phyloP scores from a whole-genome alignment of 1,140 invertebrate species.

The Drosophila bipectinata region DNA sequence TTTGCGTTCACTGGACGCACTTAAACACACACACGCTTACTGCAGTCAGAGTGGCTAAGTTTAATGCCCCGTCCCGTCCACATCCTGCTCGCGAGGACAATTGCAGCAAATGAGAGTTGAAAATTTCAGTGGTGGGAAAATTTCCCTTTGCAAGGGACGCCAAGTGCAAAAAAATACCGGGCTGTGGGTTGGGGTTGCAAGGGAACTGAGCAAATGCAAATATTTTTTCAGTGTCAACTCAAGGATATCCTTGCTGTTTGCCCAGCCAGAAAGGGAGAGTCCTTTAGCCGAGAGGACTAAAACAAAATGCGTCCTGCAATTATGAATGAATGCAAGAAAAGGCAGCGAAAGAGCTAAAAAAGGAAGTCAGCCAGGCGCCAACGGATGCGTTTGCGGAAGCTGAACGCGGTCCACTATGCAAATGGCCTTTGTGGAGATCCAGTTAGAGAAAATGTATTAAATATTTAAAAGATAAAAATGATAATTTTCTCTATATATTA shows the following conservation, averaged over 20 bases:
- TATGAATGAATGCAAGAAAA: constrained; percentile 64
- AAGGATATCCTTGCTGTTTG: constrained; percentile 79
- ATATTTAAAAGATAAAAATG: too few relatives aligned
- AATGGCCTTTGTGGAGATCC: constrained; percentile 13
- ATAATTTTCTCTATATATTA: too few relatives aligned
- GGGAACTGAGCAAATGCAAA: constrained; percentile 47
- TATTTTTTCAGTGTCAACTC: constrained; percentile 78
- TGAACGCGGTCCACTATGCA: constrained; percentile 36
- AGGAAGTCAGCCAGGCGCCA: constrained; percentile 46
- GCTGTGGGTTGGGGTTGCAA: background rate
- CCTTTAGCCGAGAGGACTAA: constrained; percentile 34
- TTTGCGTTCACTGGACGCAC: constrained; percentile 51
- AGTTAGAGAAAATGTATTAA: background rate
- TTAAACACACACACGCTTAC: constrained; percentile 14
- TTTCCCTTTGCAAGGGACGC: constrained; percentile 1
- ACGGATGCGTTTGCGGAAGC: constrained; percentile 57
- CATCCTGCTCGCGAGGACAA: constrained; percentile 17
- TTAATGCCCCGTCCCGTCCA: constrained; percentile 13
- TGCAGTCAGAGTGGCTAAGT: constrained; percentile 43
- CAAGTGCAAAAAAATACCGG: constrained; percentile 19
- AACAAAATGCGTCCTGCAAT: constrained; percentile 76
- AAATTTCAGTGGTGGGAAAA: constrained; percentile 26
- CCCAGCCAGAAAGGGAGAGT: constrained; percentile 26
- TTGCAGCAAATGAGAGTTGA: constrained; percentile 31
- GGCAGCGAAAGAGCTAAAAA: constrained; percentile 31